Evolutionary conservation across 2,113 vertebrate species (phyloP), one percentile per base, ranked within the genome.

Genomic region (Corydoras sp.): DNA sequence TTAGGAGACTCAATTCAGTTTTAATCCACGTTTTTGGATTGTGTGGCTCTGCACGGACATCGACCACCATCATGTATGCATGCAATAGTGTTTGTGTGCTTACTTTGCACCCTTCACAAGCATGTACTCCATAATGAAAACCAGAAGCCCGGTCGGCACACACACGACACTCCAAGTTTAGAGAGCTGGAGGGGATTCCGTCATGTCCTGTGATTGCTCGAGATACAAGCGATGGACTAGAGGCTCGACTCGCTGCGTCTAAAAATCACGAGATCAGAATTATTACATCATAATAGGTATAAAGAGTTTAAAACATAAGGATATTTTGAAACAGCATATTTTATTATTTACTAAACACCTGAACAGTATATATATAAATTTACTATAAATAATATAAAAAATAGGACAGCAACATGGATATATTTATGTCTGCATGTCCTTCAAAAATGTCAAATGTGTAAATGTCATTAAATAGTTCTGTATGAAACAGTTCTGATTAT

Each of bases 21-120:
- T 43, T 4, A 43, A 43, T 43, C 35, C 35, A 2, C 2, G 35
- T 43, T 43, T 43, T 43, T 43, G 35, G 35, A 43, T 8, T 43
- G 35, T 43, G 51, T 53, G 13, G 9, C 51, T 53, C 51, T 53
- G 51, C 66, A 69, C 32, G 31, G 54, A 58, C 62, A 53, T 59
- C 55, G 6, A 32, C 15, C 14, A 48, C 51, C 24, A 58, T 75
- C 1, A 3, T 3, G 53, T 8, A 1, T 61, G 65, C 9, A 3
- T 43, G 71, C 49, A 43, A 13, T 24, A 3, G 49, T 56, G 54
- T 65, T n/a, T 59, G 8, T 64, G 48, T 15, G 51, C 81, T 86
- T 87, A 99, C 97, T 95, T 98, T 99, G 88, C 97, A 99, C 79
- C 97, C 97, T 83, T 99, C 97, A 58, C 97, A 99, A 4, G 95